phyloP scores from a whole-genome alignment of 2,797 vertebrate species.

The Periparus ater region DNA sequence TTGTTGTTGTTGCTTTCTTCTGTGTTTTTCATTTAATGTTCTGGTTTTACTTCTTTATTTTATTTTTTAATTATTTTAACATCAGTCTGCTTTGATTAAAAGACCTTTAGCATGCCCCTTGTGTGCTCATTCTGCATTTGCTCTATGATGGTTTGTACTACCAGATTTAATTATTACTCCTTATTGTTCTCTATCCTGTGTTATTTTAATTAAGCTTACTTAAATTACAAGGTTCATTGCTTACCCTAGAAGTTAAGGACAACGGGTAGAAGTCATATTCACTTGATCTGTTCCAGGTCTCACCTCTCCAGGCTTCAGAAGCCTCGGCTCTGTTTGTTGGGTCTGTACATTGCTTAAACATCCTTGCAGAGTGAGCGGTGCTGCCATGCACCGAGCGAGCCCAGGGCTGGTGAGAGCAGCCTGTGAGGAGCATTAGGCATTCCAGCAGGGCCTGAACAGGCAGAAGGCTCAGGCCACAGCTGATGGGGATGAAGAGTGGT shows the following conservation, averaged over 20 bases:
- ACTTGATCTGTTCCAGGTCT: neutral
- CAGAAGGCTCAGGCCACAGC: neutral
- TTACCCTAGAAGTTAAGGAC: neutral
- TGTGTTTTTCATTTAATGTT: neutral
- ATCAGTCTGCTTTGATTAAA: constrained; percentile 7
- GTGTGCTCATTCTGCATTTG: neutral
- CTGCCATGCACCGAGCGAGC: rapidly evolving
- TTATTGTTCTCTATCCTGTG: neutral
- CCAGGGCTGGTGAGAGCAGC: rapidly evolving
- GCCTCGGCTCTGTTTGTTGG: rapidly evolving
- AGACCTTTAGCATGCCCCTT: neutral
- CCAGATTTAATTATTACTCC: neutral
- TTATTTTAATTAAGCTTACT: neutral
- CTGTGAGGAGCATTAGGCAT: rapidly evolving
- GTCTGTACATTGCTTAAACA: rapidly evolving
- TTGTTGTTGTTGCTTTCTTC: neutral
- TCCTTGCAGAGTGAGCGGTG: neutral
- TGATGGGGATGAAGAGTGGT: too few relatives aligned
- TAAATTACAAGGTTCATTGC: neutral
- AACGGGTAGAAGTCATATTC: neutral
- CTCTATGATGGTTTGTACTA: neutral
- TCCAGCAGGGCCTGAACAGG: neutral
- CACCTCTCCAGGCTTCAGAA: neutral
- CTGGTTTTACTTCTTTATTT: neutral
- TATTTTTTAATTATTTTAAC: neutral